Conservation (phyloP, 2,888 invertebrate species). For the Dolichomitus sp. region DNA sequence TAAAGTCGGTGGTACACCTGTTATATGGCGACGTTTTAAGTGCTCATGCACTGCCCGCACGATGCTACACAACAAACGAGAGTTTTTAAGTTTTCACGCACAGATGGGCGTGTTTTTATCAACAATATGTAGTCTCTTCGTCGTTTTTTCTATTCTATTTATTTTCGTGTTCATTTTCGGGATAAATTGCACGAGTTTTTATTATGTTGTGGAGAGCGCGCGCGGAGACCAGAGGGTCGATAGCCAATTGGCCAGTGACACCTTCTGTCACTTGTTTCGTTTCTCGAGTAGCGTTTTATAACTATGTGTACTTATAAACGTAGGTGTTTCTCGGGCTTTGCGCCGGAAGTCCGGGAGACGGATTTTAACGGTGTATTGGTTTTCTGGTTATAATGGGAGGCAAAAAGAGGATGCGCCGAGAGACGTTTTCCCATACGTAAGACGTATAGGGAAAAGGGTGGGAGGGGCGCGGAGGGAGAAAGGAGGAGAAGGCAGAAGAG, state of each 20-base stretch:
- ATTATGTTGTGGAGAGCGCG: not conserved
- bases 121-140: not conserved
- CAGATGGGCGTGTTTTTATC: slow-evolving; percentile 50
- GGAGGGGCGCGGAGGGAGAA: slow-evolving; percentile 12
- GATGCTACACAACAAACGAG: slow-evolving; percentile 13
- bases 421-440: slow-evolving; percentile 48
- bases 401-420: slow-evolving; percentile 55
- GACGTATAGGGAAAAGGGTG: slow-evolving; percentile 36
- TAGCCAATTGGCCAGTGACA: slow-evolving; percentile 57
- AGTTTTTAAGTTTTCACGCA: slow-evolving; percentile 39
- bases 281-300: not conserved
- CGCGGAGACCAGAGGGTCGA: slow-evolving; percentile 46
- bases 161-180: not conserved
- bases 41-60: not conserved
- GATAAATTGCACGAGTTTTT: not conserved
- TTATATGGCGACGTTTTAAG: not conserved
- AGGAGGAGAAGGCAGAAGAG: slow-evolving; percentile 45
- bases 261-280: slow-evolving; percentile 39
- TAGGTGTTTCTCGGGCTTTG: not conserved
- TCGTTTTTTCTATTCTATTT: not conserved
- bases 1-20: not conserved
- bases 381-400: not conserved
- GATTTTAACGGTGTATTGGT: not conserved
- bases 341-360: not conserved
- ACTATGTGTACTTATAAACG: not conserved